Evolutionary conservation across 2,888 invertebrate genomes (phyloP), one percentile per base, ranked within the genome.

Genomic region (Thera obeliscata): DNA sequence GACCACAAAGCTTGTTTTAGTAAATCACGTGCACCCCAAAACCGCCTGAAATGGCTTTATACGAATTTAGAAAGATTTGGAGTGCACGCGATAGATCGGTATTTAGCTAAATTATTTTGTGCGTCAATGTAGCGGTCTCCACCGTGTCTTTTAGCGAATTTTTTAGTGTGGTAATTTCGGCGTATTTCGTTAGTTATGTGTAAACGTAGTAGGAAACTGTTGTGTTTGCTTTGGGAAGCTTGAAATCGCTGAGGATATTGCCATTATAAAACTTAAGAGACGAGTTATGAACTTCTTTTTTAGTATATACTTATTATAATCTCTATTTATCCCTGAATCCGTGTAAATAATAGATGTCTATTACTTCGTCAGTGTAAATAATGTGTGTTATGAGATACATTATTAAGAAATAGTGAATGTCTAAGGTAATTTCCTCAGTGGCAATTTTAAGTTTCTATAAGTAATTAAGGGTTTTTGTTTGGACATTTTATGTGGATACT

Each of bases 111-210:
- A 74, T 67, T 74, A 68, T 68, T 74, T 75, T 89, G 85, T 84
- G 86, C 82, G 79, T 81, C 67, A 76, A 75, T 80, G 77, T 84
- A 81, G 80, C 80, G 81, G 82, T 83, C 78, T 81, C 81, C 83
- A 79, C 86, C 81, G 84, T 74, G 75, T 87, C 84, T 73, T 46
- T 81, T 92, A 93, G 92, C 85, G 85, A 93, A 93, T 90, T 92
- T 87, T 91, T 91, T 90, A 89, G 91, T 85, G 87, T 90, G 85
- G 87, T 90, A 89, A 87, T 83, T 88, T 86, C 84, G 82, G 82
- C 85, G 85, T 83, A 82, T 88, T 87, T 80, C 84, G 87, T 89
- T 90, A 87, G 86, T 88, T 87, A 87, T 85, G 83, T 89, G 83
- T 88, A 81, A 82, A 82, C 66, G 85, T 89, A 86, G 87, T 83